phyloP scores from a whole-genome alignment of 2,888 invertebrate genomes.

The Hylaea fasciaria region DNA sequence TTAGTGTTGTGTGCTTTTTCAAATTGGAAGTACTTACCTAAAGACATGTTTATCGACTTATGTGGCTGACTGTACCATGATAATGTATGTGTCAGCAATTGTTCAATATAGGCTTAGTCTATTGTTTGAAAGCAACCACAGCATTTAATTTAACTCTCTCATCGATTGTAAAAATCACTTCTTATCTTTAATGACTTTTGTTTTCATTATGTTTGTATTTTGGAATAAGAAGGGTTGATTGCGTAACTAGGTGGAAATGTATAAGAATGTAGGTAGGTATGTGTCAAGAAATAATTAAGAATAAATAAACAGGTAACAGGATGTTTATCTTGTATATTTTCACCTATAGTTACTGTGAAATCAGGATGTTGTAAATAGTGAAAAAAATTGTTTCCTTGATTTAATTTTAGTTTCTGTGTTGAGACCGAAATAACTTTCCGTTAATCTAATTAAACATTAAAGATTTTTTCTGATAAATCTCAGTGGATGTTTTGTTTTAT shows the following conservation, averaged over 20 bases:
- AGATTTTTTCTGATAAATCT: conserved; percentile 75
- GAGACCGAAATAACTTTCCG: conserved; percentile 68
- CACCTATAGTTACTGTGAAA: conserved; percentile 10
- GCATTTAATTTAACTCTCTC: conserved; percentile 46
- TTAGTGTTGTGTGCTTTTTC: too few relatives aligned
- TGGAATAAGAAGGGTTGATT: conserved; percentile 39
- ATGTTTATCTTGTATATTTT: conserved; percentile 9
- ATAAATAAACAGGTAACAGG: too few relatives aligned
- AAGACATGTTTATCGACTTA: too few relatives aligned
- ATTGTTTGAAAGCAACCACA: conserved; percentile 26
- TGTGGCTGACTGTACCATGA: too few relatives aligned
- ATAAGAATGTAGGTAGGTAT: too few relatives aligned
- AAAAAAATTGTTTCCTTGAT: conserved; percentile 70
- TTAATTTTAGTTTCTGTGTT: conserved; percentile 77
- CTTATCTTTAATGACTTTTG: conserved; percentile 53
- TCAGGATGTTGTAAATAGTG: conserved; percentile 70
- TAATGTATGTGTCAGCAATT: background rate
- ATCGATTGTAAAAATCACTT: conserved; percentile 63
- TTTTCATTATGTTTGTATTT: conserved; percentile 38
- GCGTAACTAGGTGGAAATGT: conserved; percentile 36
- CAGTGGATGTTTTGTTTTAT: conserved; percentile 49
- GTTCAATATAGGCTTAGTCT: background rate
- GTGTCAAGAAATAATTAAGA: too few relatives aligned
- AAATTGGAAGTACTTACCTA: too few relatives aligned
- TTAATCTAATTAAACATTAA: conserved; percentile 77